Evolutionary conservation across 1,140 invertebrate species (phyloP), one percentile per base, ranked within the genome.

Genomic region (Aphis craccivora): DNA sequence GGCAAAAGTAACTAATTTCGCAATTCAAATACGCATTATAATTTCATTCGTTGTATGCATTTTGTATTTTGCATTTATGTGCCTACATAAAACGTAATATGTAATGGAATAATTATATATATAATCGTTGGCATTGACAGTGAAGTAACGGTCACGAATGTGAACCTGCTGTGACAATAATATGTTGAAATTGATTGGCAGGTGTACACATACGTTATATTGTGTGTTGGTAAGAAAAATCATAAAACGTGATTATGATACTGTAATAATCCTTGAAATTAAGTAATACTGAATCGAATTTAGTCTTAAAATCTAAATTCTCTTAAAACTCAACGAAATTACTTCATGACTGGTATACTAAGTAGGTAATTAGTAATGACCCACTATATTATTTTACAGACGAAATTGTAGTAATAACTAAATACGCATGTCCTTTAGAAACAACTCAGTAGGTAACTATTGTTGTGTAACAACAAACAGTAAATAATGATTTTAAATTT

Each of bases 161-260:
- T 14, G 60, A 67, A n/a, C 60, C 60, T 76, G 60, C n/a, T 76
- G 60, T 76, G 60, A 76, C 30, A 35, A 83, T 67, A 20, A 83
- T 67, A 20, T 83, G 35, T 40, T 40, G 81, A 83, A 83, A 83
- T 83, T 83, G 81, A 83, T 83, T 83, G 81, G 37, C 81, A 83
- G 81, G 81, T 35, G 37, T 76, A n/a, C 14, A n/a, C n/a, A n/a
- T 14, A 76, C n/a, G n/a, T 14, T 76, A 6, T 76, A 14, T n/a
- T n/a, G 25, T 30, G 8, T n/a, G 14, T 18, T 6, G 18, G 30
- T n/a, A n/a, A 76, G 30, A 76, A 76, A 76, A 76, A n/a, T 76
- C 30, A 76, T 76, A 76, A 76, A 76, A 76, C 60, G n/a, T n/a
- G 60, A 76, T 76, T n/a, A 18, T 76, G 60, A 35, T 51, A 51